These are phyloP conservation scores for Gallinago paraguaiae DNA, from an alignment of 2,113 vertebrate genomes.

Conservation along the genomic window DNA sequence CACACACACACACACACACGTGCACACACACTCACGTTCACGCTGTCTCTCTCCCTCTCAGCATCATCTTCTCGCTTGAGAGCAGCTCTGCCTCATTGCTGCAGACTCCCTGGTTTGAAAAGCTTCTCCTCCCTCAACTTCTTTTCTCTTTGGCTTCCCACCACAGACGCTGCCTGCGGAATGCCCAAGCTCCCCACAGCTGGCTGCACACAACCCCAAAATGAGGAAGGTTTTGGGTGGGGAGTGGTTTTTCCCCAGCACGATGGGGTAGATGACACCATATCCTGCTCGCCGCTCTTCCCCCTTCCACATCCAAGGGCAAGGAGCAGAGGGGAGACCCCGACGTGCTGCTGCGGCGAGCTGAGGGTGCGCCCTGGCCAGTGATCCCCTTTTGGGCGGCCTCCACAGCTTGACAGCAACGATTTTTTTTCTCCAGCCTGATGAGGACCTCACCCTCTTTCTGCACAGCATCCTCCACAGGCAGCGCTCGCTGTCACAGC, in stretches of 20 bases:
- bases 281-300: not conserved
- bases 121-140: not conserved
- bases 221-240: not conserved
- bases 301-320: not conserved
- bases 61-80: not conserved
- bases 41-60: not conserved
- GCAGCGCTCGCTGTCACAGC: not conserved
- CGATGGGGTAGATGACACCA: rapidly evolving
- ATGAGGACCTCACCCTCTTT: not conserved
- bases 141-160: not conserved
- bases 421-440: not conserved
- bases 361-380: not conserved
- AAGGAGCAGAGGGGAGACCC: not conserved
- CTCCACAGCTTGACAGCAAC: not conserved
- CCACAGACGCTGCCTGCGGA: not conserved
- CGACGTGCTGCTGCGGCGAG: rapidly evolving
- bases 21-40: not conserved
- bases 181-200: not conserved
- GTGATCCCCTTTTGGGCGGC: not conserved
- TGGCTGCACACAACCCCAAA: not conserved
- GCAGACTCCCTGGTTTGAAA: not conserved
- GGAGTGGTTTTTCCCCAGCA: not conserved
- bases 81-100: not conserved
- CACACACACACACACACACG: rapidly evolving
- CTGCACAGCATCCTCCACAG: not conserved